Base-by-base conservation (phyloP, 2,113 vertebrate genomes). In the Morphnarchus princeps region DNA sequence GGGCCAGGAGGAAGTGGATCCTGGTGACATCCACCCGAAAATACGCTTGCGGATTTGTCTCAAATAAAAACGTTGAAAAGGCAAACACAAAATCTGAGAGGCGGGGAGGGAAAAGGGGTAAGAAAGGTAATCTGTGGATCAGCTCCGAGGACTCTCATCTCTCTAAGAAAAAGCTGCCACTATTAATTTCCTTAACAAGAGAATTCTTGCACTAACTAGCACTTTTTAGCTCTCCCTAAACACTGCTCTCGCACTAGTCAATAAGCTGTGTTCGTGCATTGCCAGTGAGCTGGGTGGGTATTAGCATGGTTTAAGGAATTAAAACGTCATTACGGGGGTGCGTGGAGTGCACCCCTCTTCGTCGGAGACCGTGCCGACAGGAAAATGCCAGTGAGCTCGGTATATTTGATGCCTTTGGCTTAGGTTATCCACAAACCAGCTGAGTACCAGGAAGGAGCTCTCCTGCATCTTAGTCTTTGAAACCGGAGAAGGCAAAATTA, bases 11-110 rank as follows among this genome's bases (percentile, higher is more conserved):
- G 91, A 93, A 96, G 91, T 88, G 84, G 84, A 93, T 96, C 89
- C 78, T 79, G 81, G 95, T 95, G 85, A 94, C 93, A 94, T 92
- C 95, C 94, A 96, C 95, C 90, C 19, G 7, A 87, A 97, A 94
- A 92, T 74, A 90, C 10, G 50, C 94, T 94, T 94, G 94, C 2
- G 13, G 94, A 73, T 96, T 87, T 80, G 11, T 79, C 84, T 95
- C 80, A 92, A 92, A 78, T 71, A 43, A 87, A 81, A 90, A 66
- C 0, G 1, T 38, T 88, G 79, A 92, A 67, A 94, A 93, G 70
- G 50, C 66, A 54, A 89, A 91, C 25, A 8, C 4, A 26, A 70
- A 67, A 72, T 55, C 31, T 1, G 17, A 47, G 83, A 49, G 61
- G 65, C 4, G 26, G 74, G 71, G 71, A 82, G 55, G 66, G 74